Evolutionary conservation across 2,113 vertebrate genomes (phyloP).

Genomic region (Indicator maculatus): DNA sequence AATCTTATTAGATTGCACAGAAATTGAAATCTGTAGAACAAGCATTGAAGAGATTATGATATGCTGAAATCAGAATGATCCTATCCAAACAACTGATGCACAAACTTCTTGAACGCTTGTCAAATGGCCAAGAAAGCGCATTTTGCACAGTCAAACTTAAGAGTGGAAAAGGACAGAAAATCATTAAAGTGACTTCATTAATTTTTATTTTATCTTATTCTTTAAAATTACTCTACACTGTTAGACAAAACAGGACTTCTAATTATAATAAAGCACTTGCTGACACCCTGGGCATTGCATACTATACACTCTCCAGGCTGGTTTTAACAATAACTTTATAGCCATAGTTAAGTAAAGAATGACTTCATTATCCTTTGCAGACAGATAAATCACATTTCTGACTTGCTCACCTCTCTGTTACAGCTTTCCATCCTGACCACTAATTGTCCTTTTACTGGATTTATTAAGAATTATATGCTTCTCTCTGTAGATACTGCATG

Average conservation of each 20-base stretch:
- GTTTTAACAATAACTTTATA: conserved; percentile 18
- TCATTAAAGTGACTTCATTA: background rate
- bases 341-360: background rate
- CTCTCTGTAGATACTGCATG: accelerated
- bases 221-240: background rate
- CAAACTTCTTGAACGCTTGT: background rate
- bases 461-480: accelerated
- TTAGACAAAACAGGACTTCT: background rate
- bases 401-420: background rate
- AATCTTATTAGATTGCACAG: background rate
- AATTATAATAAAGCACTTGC: background rate
- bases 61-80: background rate
- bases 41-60: background rate
- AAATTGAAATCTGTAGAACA: background rate
- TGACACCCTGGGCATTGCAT: background rate
- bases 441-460: background rate
- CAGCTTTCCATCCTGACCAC: background rate
- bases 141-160: background rate
- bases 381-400: background rate
- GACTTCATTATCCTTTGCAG: background rate
- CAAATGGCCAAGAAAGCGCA: background rate
- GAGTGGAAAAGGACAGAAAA: background rate
- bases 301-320: background rate
- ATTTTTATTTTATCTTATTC: background rate
- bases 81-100: background rate